These are phyloP conservation scores for Agrotis clavis DNA, from an alignment of 2,888 invertebrate species.

Conservation along the genomic window DNA sequence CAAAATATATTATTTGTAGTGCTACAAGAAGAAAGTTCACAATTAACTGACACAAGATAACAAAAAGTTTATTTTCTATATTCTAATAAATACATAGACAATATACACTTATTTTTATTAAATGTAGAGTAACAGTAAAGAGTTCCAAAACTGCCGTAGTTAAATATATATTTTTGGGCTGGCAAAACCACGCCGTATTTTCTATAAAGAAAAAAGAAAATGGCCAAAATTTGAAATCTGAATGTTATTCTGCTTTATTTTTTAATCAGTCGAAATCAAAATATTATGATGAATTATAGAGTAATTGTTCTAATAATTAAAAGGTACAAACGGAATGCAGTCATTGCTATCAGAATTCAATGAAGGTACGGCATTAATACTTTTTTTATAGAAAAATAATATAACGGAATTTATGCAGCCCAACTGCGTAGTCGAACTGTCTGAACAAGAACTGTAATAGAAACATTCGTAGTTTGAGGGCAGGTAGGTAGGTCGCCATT, in stretches of 20 bases:
- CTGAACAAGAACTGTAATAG: neutral
- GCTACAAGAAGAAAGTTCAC: conserved; percentile 48
- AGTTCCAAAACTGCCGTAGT: conserved; percentile 59
- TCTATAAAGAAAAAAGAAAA: conserved; percentile 34
- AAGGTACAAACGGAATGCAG: conserved; percentile 56
- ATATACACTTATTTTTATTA: conserved; percentile 24
- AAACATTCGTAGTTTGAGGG: neutral
- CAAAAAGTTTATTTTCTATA: conserved; percentile 42
- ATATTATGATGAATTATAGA: conserved; percentile 12
- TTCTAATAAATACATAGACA: conserved; percentile 51
- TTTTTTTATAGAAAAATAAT: conserved; percentile 53
- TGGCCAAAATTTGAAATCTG: conserved; percentile 29
- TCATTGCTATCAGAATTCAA: conserved; percentile 31
- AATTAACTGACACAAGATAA: conserved; percentile 51
- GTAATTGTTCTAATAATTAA: conserved; percentile 30
- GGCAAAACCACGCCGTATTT: conserved; percentile 39
- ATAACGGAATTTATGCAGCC: conserved; percentile 23
- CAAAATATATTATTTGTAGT: conserved; percentile 64
- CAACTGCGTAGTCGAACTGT: conserved; percentile 19
- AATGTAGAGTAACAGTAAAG: conserved; percentile 54
- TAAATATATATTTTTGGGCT: conserved; percentile 37
- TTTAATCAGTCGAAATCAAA: conserved; percentile 54
- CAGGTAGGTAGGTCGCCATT: neutral
- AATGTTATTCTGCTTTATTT: conserved; percentile 31
- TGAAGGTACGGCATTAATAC: conserved; percentile 40